Evolutionary conservation across 2,797 vertebrate species (phyloP).

Genomic region (Percopsis omiscomaycus): DNA sequence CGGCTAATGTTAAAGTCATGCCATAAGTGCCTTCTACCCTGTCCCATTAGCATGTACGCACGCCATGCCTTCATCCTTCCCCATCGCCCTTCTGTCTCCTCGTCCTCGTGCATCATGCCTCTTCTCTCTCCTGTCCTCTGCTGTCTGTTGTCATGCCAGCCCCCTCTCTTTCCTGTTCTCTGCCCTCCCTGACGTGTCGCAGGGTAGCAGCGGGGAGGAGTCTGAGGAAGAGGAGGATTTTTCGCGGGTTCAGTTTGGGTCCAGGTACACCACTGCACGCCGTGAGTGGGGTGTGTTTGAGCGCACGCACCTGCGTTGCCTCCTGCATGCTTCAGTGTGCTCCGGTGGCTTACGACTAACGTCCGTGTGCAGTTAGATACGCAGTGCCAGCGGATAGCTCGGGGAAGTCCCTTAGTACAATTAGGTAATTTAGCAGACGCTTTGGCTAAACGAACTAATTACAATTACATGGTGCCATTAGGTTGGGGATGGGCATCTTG

Average conservation of each 20-base stretch:
- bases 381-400: constrained; percentile 20
- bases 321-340: constrained; percentile 76
- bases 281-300: constrained; percentile 61
- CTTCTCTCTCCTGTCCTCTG: constrained; percentile 36
- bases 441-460: neutral
- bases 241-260: constrained; percentile 97
- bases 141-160: constrained; percentile 70
- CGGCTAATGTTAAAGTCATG: too few relatives aligned
- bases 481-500: constrained; percentile 1
- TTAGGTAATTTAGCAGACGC: too few relatives aligned
- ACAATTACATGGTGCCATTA: neutral
- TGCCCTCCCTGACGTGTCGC: constrained; percentile 92
- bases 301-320: constrained; percentile 46
- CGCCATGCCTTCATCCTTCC: constrained; percentile 7
- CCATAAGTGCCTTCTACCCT: too few relatives aligned
- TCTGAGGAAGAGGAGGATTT: constrained; percentile 92
- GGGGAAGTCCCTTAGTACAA: neutral
- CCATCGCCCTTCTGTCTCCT: constrained; percentile 64
- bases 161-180: constrained; percentile 94
- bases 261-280: constrained; percentile 91
- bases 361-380: constrained; percentile 32
- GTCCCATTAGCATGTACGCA: too few relatives aligned
- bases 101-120: constrained; percentile 24
- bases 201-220: constrained; percentile 95
- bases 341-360: constrained; percentile 66